Evolutionary conservation across 2,113 vertebrate species (phyloP).

Genomic region (Pseudopodoces humilis): DNA sequence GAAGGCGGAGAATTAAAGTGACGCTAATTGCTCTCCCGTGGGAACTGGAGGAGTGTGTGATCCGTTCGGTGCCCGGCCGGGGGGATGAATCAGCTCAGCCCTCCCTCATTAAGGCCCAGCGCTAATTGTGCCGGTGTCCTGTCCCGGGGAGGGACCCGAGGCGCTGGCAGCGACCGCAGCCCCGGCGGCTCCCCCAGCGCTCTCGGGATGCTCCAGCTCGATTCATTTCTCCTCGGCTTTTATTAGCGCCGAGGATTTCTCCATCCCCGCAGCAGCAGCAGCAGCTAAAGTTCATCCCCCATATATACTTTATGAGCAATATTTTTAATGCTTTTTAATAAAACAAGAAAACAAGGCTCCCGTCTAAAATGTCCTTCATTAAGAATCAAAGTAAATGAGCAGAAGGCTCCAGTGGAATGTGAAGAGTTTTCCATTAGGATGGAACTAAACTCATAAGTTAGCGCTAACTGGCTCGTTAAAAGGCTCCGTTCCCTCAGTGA

Average conservation of each 20-base stretch:
- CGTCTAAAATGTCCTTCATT: not conserved
- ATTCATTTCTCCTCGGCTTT: not conserved
- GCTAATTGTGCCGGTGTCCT: not conserved
- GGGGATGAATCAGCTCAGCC: not conserved
- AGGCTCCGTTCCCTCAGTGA: fast-evolving
- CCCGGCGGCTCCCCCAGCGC: fast-evolving
- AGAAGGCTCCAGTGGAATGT: not conserved
- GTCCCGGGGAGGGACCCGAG: not conserved
- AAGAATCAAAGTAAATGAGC: not conserved
- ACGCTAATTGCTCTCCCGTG: not conserved
- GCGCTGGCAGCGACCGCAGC: fast-evolving
- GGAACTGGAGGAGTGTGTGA: not conserved
- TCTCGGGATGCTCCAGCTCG: not conserved
- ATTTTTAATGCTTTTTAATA: slow-evolving; percentile 52
- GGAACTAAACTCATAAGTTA: not conserved
- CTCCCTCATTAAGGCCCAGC: not conserved
- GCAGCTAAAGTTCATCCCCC: not conserved
- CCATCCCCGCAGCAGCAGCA: not conserved
- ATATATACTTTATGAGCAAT: slow-evolving; percentile 36
- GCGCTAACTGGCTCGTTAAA: not conserved
- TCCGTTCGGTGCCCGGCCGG: not conserved
- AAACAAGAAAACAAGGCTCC: slow-evolving; percentile 27
- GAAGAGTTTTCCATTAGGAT: not conserved
- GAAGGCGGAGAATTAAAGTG: no score
- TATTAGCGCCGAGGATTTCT: not conserved